A percentile compares a stretch with the other conserved stretches of the same genome.
These are phyloP conservation scores for Drosophila kikkawai DNA, from an alignment of 1,140 invertebrate species.

Conservation along the genomic window DNA sequence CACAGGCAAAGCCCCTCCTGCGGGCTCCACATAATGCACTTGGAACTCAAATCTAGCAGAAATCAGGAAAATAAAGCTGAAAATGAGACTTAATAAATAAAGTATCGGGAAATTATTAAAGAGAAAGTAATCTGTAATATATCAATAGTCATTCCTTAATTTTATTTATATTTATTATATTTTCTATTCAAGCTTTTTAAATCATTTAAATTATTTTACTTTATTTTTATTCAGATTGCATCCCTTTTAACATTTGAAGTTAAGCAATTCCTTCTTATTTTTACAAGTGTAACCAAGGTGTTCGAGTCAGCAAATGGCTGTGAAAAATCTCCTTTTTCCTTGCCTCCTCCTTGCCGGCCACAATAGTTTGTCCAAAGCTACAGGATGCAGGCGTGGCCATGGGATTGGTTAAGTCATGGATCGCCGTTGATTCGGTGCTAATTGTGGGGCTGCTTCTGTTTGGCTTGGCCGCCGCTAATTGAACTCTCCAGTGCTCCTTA, in stretches of 20 bases:
- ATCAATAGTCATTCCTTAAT: background rate
- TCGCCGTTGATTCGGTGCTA: constrained; percentile 62
- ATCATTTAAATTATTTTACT: too few species aligned
- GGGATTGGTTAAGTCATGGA: constrained; percentile 21
- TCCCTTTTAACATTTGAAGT: background rate
- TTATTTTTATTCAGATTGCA: background rate
- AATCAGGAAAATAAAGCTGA: background rate
- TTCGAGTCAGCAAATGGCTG: constrained; percentile 44
- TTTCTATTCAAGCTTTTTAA: background rate
- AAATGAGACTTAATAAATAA: background rate
- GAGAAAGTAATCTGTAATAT: background rate
- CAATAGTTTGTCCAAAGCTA: constrained; percentile 31
- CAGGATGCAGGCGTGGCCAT: constrained; percentile 3
- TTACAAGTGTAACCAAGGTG: background rate
- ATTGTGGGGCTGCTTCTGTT: constrained; percentile 64
- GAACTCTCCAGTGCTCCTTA: constrained; percentile 37
- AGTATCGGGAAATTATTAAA: background rate
- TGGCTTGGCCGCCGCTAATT: constrained; percentile 68
- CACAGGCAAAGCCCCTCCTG: constrained; percentile 15
- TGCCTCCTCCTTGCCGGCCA: background rate
- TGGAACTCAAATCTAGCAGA: background rate
- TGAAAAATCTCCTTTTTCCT: constrained; percentile 39
- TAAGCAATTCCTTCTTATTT: background rate
- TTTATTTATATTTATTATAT: background rate
- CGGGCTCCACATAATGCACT: constrained; percentile 40